Evolutionary conservation across 2,888 invertebrate genomes (phyloP).

Genomic region (Cotesia congregata): DNA sequence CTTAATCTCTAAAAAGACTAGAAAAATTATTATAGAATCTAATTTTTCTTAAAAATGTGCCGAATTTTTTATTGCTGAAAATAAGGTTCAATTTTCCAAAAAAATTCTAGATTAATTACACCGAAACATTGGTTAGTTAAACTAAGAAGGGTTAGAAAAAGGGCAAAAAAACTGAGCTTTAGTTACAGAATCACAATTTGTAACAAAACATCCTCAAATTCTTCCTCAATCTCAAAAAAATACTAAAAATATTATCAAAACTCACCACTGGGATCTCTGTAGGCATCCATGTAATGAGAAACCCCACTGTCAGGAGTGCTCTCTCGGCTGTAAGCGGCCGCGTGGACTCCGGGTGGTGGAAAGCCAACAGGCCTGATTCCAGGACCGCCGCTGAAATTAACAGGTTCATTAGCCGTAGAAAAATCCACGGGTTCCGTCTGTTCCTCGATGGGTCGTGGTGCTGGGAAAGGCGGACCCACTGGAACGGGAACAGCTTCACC

Average conservation of each 20-base stretch:
- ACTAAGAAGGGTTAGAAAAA: too few species aligned
- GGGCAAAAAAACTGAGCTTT: too few species aligned
- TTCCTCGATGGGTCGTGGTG: slow-evolving; percentile 74
- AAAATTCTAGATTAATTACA: too few species aligned
- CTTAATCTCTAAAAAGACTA: too few species aligned
- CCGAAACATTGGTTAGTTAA: too few species aligned
- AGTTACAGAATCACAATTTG: too few species aligned
- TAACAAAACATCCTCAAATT: too few species aligned
- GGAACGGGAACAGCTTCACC: slow-evolving; percentile 72
- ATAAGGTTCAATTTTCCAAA: too few species aligned
- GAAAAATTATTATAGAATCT: too few species aligned
- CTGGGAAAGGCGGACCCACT: slow-evolving; percentile 73
- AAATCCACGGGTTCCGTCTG: slow-evolving; percentile 83
- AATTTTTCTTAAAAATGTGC: too few species aligned
- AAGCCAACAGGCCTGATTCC: slow-evolving; percentile 75
- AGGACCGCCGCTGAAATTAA: slow-evolving; percentile 74
- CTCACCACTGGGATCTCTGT: slow-evolving; percentile 88
- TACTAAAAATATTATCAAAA: slow-evolving; percentile 36
- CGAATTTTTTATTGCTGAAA: too few species aligned
- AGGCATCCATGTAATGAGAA: slow-evolving; percentile 90
- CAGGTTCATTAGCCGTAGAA: slow-evolving; percentile 77
- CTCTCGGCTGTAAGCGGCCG: slow-evolving; percentile 81
- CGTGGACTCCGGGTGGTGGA: slow-evolving; percentile 75
- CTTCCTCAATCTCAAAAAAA: too few species aligned
- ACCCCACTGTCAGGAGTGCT: slow-evolving; percentile 92